Evolutionary conservation across 2,888 invertebrate genomes (phyloP).

Genomic region (Busseola fusca): DNA sequence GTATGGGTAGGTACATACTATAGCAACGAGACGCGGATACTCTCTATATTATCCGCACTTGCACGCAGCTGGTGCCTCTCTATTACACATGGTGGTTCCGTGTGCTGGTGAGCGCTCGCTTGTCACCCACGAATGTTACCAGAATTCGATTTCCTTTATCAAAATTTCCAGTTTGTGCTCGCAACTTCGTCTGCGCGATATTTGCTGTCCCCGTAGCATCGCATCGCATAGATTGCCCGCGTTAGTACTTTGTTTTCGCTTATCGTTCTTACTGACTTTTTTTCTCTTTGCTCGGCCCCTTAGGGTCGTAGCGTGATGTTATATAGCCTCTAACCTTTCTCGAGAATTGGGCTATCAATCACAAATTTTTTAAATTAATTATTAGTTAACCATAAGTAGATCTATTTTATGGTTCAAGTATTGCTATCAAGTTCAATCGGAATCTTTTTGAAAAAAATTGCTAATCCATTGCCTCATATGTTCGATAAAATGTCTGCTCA

Average conservation of each 20-base stretch:
- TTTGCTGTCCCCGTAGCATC: too few species aligned
- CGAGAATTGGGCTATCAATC: too few species aligned
- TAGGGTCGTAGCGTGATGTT: too few species aligned
- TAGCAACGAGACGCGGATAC: conserved; percentile 10
- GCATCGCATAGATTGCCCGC: too few species aligned
- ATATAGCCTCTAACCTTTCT: too few species aligned
- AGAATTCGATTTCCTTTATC: conserved; percentile 24
- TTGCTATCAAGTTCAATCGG: not conserved
- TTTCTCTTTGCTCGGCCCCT: too few species aligned
- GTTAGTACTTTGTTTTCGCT: too few species aligned
- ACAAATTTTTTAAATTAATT: not conserved
- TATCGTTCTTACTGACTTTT: too few species aligned
- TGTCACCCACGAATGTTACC: conserved; percentile 26
- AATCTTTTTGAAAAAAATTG: not conserved
- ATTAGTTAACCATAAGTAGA: not conserved
- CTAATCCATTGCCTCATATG: not conserved
- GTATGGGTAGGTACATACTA: not conserved
- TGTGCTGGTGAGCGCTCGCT: conserved; percentile 22
- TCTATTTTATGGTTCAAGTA: not conserved
- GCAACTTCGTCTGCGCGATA: too few species aligned
- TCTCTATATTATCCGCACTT: conserved; percentile 36
- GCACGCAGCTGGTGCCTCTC: conserved; percentile 49
- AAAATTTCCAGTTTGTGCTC: too few species aligned
- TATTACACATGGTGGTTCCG: conserved; percentile 44
- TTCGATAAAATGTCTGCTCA: not conserved